Percentiles rank a stretch among this genome's conserved stretches.
Evolutionary conservation across 30 jellyfish, hydroid and myxozoan genomes (phyloP).

Genomic region (Aurelia sp.): DNA sequence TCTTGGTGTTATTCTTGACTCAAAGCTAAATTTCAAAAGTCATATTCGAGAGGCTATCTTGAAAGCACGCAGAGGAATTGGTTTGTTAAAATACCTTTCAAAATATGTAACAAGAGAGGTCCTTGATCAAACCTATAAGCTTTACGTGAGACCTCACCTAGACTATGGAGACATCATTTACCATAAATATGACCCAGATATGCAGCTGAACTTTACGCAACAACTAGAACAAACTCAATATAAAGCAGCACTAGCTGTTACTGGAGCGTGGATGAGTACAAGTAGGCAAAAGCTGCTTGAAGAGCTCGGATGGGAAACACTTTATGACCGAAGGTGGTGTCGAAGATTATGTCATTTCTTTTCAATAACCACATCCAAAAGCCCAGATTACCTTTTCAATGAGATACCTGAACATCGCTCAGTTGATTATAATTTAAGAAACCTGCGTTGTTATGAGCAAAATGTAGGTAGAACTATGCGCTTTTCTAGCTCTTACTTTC

Average conservation of each 20-base stretch:
- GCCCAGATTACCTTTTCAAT: slow-evolving; percentile 22
- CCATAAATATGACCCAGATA: no score
- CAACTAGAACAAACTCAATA: no score
- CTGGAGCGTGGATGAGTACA: no score
- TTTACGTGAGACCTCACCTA: neutral
- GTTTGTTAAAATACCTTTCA: neutral
- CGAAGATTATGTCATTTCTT: slow-evolving; percentile 30
- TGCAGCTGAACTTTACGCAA: no score
- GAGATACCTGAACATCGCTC: slow-evolving; percentile 10
- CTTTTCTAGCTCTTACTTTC: slow-evolving; percentile 42
- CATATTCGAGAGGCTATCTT: no score
- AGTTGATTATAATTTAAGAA: slow-evolving; percentile 25
- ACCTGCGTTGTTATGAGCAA: slow-evolving; percentile 39
- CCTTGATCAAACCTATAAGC: slow-evolving; percentile 31
- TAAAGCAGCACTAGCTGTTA: no score
- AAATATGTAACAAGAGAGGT: slow-evolving; percentile 57
- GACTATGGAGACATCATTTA: neutral
- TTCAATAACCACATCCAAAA: slow-evolving; percentile 11
- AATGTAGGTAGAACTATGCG: slow-evolving; percentile 30
- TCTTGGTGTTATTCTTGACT: no score
- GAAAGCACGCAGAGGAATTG: neutral
- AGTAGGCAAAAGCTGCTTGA: no score
- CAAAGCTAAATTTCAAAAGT: no score
- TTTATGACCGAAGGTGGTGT: no score
- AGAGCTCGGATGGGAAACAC: no score